Evolutionary conservation across 92 coral and sea anemone genomes (phyloP), one percentile per base, ranked within the genome.

Genomic region (Porites lobata): DNA sequence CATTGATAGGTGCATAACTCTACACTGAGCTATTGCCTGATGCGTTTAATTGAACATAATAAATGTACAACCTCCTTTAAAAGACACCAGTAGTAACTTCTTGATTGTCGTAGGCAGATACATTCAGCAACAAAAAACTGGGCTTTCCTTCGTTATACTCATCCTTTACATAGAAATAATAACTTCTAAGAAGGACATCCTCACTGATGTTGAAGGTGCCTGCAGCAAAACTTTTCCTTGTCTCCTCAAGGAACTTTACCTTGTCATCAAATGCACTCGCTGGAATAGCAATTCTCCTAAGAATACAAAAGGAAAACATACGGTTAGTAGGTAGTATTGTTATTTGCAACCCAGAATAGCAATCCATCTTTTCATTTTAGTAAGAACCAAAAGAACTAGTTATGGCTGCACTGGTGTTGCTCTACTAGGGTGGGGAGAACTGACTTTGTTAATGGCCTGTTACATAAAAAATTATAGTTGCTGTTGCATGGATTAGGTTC

Each of bases 251-350:
- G 66, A 76, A 76, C 65, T 76, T 76, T 14, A 76, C 43, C 67
- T 50, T 76, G 15, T 15, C 29, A 52, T 76, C 80, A 26, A 76
- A 76, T 4, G 80, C 80, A 61, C 80, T 76, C 17, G 66, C 80
- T 50, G 65, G 80, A 8, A 76, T 76, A 56, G 53, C 80, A 51
- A 76, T 76, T n/a, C 67, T 50, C 80, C 66, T 50, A 61, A 73
- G 70, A 26, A 65, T 65, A 2, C 22, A 14, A 65, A 65, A 4
- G 22, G 21, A 65, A n/a, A 65, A 65, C 19, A 65, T 65, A 65
- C 22, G 6, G 70, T 57, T 57, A 10, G 15, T 29, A n/a, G 22
- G 24, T 65, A n/a, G 24, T 65, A 65, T 65, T 65, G 70, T 65
- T 65, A 65, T 18, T 65, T 17, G 21, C 70, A 65, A 65, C 21